Evolutionary conservation across 2,888 invertebrate species (phyloP).

Genomic region (Tenthredo amoena): DNA sequence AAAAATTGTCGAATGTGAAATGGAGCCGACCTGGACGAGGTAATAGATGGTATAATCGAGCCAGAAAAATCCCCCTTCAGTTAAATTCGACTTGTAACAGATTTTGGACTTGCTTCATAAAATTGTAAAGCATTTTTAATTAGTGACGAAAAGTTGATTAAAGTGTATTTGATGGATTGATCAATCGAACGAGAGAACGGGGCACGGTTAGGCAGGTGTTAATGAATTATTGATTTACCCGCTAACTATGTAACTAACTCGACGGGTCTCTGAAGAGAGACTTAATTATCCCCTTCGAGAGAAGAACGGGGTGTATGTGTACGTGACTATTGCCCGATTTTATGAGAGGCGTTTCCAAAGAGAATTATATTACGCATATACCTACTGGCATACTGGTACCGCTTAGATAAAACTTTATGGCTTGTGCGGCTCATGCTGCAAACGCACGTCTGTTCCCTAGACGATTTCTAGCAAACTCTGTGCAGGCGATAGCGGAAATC

Average conservation of each 20-base stretch:
- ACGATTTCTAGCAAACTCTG: slow-evolving; percentile 12
- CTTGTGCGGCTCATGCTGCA: slow-evolving; percentile 5
- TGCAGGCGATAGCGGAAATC: slow-evolving; percentile 34
- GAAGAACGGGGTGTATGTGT: not conserved
- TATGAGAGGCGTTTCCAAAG: not conserved
- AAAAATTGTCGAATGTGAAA: not conserved
- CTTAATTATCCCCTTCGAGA: slow-evolving; percentile 19
- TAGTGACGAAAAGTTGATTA: slow-evolving; percentile 8
- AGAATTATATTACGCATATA: not conserved
- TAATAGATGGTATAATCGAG: not conserved
- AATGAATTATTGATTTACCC: slow-evolving; percentile 27
- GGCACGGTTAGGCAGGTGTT: not conserved
- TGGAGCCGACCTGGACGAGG: not conserved
- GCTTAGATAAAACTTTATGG: slow-evolving; percentile 40
- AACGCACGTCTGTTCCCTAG: slow-evolving; percentile 12
- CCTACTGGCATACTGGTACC: not conserved
- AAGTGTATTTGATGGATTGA: slow-evolving; percentile 7
- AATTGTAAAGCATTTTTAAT: slow-evolving; percentile 1
- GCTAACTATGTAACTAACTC: slow-evolving; percentile 20
- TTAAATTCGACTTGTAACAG: not conserved
- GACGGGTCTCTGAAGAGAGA: slow-evolving; percentile 7
- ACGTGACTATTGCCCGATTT: slow-evolving; percentile 18
- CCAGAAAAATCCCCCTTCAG: not conserved
- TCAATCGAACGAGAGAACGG: not conserved
- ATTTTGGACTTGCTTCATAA: not conserved